Evolutionary conservation across 2,113 vertebrate species (phyloP).

Genomic region (Myrmecophaga tridactyla): DNA sequence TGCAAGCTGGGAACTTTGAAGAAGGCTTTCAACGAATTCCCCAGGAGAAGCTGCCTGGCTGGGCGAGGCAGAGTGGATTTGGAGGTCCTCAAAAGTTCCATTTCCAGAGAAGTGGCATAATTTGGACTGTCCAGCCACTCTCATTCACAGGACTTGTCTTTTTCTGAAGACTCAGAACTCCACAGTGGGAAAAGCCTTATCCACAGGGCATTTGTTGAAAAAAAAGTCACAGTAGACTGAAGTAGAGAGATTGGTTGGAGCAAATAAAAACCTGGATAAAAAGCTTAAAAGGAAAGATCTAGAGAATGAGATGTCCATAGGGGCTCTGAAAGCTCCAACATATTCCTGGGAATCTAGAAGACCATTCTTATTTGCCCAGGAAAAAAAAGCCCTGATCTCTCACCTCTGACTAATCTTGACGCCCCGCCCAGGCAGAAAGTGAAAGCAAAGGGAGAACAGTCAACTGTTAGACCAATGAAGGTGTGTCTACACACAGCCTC

Average conservation of each 20-base stretch:
- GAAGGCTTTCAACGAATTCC: too few relatives aligned
- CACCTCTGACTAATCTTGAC: not conserved
- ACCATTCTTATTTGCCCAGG: not conserved
- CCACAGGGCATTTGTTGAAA: not conserved
- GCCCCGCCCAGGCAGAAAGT: not conserved
- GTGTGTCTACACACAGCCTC: not conserved
- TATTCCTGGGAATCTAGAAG: not conserved
- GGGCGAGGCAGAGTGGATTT: not conserved
- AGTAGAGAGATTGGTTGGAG: not conserved
- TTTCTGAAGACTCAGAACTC: not conserved
- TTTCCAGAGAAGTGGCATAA: not conserved
- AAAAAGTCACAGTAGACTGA: not conserved
- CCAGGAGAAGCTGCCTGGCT: too few relatives aligned
- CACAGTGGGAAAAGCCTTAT: not conserved
- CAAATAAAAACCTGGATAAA: not conserved
- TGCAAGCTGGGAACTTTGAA: too few relatives aligned
- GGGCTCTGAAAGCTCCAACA: not conserved
- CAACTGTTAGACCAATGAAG: not conserved
- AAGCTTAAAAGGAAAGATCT: not conserved
- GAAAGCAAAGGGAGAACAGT: not conserved
- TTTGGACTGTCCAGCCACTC: not conserved
- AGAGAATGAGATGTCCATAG: not conserved
- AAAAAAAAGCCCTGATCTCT: not conserved
- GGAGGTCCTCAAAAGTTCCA: not conserved
- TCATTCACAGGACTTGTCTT: not conserved